Evolutionary conservation across 2,113 vertebrate genomes (phyloP).

Genomic region (Gasterosteus aculeatus): DNA sequence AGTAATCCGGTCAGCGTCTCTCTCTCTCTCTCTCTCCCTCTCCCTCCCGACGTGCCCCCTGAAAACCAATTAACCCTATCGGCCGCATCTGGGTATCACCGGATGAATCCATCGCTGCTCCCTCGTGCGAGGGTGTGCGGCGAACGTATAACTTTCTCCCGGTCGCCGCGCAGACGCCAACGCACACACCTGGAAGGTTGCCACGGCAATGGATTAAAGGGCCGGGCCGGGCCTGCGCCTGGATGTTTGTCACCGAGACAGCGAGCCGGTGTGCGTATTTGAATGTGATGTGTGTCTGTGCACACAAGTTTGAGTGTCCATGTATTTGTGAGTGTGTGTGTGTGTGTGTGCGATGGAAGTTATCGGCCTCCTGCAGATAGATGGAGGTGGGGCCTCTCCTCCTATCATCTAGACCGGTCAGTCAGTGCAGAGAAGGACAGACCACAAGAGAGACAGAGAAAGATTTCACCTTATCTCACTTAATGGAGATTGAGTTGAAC

Average conservation of each 20-base stretch:
- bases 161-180: constrained; percentile 2
- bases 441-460: constrained; percentile 36
- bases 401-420: constrained; percentile 37
- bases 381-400: constrained; percentile 34
- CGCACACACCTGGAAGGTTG: constrained; percentile 38
- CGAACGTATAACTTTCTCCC: constrained; percentile 37
- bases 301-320: neutral
- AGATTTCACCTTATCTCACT: constrained; percentile 53
- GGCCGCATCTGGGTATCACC: constrained; percentile 67
- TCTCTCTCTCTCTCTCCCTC: constrained; percentile 53
- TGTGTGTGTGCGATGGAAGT: constrained; percentile 16
- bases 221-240: constrained; percentile 29
- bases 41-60: constrained; percentile 64
- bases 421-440: constrained; percentile 36
- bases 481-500: constrained; percentile 47
- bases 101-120: constrained; percentile 63
- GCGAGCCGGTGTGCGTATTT: neutral
- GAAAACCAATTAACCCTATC: constrained; percentile 79
- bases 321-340: constrained; percentile 17
- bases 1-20: constrained; percentile 60
- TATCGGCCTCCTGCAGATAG: constrained; percentile 58
- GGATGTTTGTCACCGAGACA: constrained; percentile 40
- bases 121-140: constrained; percentile 34
- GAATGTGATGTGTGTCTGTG: neutral
- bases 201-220: constrained; percentile 57